These are phyloP conservation scores for Numenius arquata DNA, from an alignment of 2,113 vertebrate genomes.

Conservation along the genomic window DNA sequence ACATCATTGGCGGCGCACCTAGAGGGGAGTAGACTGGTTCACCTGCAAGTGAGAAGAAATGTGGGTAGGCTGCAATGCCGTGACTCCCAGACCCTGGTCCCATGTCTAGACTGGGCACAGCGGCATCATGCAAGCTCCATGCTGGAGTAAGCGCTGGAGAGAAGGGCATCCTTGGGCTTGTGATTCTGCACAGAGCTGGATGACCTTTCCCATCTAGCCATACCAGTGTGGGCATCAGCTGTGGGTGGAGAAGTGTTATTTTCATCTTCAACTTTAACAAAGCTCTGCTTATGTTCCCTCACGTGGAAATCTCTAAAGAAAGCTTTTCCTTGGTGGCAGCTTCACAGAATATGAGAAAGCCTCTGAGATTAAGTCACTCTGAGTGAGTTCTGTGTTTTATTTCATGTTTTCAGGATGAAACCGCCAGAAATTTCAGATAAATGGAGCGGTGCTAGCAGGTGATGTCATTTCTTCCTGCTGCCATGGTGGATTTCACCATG, in stretches of 20 bases:
- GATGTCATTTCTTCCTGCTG: not conserved
- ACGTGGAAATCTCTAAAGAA: not conserved
- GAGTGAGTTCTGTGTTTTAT: not conserved
- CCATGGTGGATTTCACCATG: not conserved
- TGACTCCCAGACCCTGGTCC: not conserved
- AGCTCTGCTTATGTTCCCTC: not conserved
- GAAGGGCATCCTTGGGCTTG: not conserved
- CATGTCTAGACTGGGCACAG: not conserved
- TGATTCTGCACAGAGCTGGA: not conserved
- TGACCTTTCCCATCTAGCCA: not conserved
- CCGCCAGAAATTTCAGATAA: not conserved
- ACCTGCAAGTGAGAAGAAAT: not conserved
- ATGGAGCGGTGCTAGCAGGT: not conserved
- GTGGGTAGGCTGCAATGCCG: not conserved
- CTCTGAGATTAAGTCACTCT: not conserved
- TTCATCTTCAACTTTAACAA: not conserved
- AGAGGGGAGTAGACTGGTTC: not conserved
- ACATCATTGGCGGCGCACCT: not conserved
- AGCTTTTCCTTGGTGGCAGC: not conserved
- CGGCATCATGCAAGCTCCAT: accelerated
- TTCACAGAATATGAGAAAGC: not conserved
- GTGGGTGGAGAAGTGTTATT: not conserved
- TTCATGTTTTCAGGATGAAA: not conserved
- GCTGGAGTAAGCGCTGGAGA: not conserved
- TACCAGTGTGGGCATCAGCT: not conserved